These are phyloP conservation scores for Vulpes lagopus DNA, from an alignment of 2,113 vertebrate species.

Conservation along the genomic window DNA sequence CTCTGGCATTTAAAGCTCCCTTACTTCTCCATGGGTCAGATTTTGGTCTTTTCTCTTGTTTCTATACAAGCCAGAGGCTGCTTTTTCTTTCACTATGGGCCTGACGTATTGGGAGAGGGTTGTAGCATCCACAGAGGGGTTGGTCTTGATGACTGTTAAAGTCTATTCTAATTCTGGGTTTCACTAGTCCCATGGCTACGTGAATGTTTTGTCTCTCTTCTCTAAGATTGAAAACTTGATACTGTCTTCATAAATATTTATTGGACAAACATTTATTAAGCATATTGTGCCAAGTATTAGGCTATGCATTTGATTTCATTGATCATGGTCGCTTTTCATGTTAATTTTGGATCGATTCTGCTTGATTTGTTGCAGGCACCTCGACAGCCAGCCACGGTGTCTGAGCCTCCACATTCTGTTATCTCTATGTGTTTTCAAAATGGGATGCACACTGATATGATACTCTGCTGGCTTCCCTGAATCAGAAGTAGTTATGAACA, in stretches of 20 bases:
- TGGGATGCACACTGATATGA: not conserved
- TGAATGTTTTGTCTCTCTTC: not conserved
- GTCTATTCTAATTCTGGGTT: not conserved
- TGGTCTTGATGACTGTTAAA: not conserved
- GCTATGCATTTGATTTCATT: conserved; percentile 30
- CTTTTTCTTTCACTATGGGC: not conserved
- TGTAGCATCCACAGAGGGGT: not conserved
- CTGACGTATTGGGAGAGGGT: not conserved
- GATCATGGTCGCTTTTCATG: not conserved
- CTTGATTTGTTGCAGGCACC: not conserved
- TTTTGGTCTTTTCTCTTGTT: conserved; percentile 68
- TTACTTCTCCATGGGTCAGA: conserved; percentile 51
- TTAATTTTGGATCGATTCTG: conserved; percentile 25
- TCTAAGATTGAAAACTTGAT: conserved; percentile 8
- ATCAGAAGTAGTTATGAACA: not conserved
- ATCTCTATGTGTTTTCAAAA: not conserved
- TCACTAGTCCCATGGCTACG: not conserved
- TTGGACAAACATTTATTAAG: conserved; percentile 22
- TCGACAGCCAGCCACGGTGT: not conserved
- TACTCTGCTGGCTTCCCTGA: too few species aligned
- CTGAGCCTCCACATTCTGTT: not conserved
- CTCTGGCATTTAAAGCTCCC: conserved; percentile 76
- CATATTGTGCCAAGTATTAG: not conserved
- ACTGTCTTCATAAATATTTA: conserved; percentile 25
- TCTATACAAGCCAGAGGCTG: not conserved